Evolutionary conservation across 2,888 invertebrate species (phyloP).

Genomic region (Xanthostigma xanthostigma): DNA sequence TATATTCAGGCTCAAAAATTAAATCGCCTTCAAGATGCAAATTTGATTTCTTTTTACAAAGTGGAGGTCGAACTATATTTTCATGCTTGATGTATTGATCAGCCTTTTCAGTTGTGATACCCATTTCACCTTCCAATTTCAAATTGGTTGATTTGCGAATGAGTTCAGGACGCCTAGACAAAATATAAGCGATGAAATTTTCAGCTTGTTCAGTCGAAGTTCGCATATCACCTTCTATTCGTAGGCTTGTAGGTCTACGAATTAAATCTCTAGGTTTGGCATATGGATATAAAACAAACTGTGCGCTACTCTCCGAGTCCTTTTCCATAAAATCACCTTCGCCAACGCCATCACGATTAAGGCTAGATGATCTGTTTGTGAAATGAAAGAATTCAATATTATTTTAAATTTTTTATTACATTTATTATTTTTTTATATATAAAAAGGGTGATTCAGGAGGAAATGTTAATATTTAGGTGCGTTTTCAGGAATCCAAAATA

Average conservation of each 20-base stretch:
- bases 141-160: conserved; percentile 18
- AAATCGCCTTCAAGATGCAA: conserved; percentile 34
- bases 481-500: no score
- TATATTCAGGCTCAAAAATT: conserved; percentile 29
- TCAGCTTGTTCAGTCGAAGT: conserved; percentile 32
- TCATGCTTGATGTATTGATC: no score
- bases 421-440: no score
- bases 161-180: conserved; percentile 20
- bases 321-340: conserved; percentile 20
- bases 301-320: conserved; percentile 25
- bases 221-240: conserved; percentile 33
- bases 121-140: conserved; percentile 20
- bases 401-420: no score
- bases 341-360: conserved; percentile 15
- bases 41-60: conserved; percentile 28
- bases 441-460: no score
- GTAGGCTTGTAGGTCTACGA: conserved; percentile 29
- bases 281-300: conserved; percentile 24
- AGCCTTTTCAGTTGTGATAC: no score
- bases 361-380: conserved; percentile 17
- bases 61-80: conserved; percentile 21
- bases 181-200: conserved; percentile 29
- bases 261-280: conserved; percentile 23
- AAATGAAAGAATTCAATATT: no score
- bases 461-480: no score